Percentiles rank a stretch among this genome's conserved stretches.
phyloP scores from a whole-genome alignment of 2,797 vertebrate genomes.

The Morelia viridis region DNA sequence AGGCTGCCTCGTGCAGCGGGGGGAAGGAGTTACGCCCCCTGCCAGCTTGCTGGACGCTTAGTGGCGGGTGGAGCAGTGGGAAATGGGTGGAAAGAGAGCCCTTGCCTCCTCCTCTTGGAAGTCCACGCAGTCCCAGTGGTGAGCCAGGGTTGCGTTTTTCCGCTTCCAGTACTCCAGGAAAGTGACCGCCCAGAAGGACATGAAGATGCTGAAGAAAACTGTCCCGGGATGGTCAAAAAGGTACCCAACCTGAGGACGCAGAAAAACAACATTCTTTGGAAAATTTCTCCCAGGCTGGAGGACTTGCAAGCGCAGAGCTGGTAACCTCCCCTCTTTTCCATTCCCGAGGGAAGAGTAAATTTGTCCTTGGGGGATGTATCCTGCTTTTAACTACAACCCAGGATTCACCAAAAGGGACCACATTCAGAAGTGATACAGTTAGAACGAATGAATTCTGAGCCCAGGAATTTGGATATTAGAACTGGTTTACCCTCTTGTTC shows the following conservation, averaged over 20 bases:
- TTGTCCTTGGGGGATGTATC: no score
- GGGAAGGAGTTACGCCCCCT: no score
- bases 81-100: not conserved
- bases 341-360: accelerated
- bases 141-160: conserved; percentile 79
- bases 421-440: not conserved
- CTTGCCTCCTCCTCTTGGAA: conserved; percentile 81
- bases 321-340: not conserved
- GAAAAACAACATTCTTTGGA: not conserved
- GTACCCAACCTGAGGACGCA: conserved; percentile 73
- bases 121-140: conserved; percentile 84
- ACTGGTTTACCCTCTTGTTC: not conserved
- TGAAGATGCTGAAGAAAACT: conserved; percentile 83
- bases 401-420: not conserved
- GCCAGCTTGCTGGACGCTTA: not conserved
- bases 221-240: conserved; percentile 82
- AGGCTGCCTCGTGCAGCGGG: no score
- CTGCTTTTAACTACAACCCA: not conserved
- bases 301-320: no score
- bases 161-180: conserved; percentile 84
- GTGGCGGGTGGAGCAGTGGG: not conserved
- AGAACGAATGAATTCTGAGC: not conserved
- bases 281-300: not conserved
- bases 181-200: conserved; percentile 83
- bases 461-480: not conserved